Conservation (phyloP, 2,888 invertebrate species). For the Drosophila kambysellisi region DNA sequence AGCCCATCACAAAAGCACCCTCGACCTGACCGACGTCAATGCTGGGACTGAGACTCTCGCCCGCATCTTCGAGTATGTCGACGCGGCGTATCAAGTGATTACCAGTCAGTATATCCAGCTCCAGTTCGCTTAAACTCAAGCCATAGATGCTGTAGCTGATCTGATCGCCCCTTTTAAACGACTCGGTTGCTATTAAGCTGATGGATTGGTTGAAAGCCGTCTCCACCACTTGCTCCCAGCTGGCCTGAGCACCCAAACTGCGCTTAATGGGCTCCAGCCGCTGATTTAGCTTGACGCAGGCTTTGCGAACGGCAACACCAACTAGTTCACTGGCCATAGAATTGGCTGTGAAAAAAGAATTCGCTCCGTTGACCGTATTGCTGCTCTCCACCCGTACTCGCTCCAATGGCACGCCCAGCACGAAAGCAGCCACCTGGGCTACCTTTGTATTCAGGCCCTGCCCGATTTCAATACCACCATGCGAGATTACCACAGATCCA, state of each 20-base stretch:
- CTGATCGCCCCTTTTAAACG: constrained; percentile 86
- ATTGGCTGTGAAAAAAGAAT: constrained; percentile 87
- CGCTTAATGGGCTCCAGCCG: constrained; percentile 88
- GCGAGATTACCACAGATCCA: constrained; percentile 89
- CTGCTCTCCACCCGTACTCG: constrained; percentile 51
- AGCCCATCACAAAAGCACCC: constrained; percentile 92
- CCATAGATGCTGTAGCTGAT: constrained; percentile 88
- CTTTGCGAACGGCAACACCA: constrained; percentile 87
- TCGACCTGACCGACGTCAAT: constrained; percentile 92
- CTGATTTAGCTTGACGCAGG: constrained; percentile 88
- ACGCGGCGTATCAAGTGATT: constrained; percentile 89
- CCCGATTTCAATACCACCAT: constrained; percentile 91
- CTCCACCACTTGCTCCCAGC: constrained; percentile 86
- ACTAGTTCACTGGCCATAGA: constrained; percentile 88
- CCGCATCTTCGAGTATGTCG: constrained; percentile 91
- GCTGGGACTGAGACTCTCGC: constrained; percentile 89
- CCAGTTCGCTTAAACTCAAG: constrained; percentile 89
- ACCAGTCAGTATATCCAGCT: constrained; percentile 92
- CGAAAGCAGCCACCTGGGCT: constrained; percentile 91
- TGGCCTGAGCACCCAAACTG: constrained; percentile 73
- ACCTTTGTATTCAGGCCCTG: constrained; percentile 90
- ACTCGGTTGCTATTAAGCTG: constrained; percentile 87
- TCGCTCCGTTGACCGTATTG: constrained; percentile 86
- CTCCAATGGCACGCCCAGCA: constrained; percentile 87
- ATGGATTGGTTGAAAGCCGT: constrained; percentile 79